Conservation (phyloP, 1,140 invertebrate species). For the Drosophila fuyamai region DNA sequence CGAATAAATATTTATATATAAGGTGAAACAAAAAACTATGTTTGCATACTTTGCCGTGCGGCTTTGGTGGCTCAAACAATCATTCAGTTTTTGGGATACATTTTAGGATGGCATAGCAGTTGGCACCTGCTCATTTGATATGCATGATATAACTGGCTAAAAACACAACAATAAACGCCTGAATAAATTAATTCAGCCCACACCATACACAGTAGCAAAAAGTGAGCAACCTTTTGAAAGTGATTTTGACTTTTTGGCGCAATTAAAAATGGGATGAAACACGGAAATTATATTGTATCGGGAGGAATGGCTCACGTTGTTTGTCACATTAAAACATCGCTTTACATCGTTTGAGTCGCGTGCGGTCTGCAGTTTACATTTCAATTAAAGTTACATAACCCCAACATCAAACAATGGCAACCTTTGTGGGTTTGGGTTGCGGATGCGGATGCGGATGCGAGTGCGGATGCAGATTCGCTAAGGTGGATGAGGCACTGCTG, state of each 20-base stretch:
- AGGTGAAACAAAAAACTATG: not conserved
- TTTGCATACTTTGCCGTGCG: conserved; percentile 13
- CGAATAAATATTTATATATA: conserved; percentile 24
- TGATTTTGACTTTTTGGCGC: conserved; percentile 70
- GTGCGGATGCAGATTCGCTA: conserved; percentile 35
- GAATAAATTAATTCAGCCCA: conserved; percentile 44
- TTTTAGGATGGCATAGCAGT: conserved; percentile 13
- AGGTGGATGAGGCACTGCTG: conserved; percentile 55
- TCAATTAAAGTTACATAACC: conserved; percentile 81
- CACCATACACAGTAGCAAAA: conserved; percentile 6
- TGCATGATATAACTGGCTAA: conserved; percentile 61
- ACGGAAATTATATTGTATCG: conserved; percentile 47
- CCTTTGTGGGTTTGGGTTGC: conserved; percentile 6
- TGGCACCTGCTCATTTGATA: conserved; percentile 58
- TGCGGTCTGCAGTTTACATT: conserved; percentile 78
- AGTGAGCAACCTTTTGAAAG: conserved; percentile 36
- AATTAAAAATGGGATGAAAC: conserved; percentile 61
- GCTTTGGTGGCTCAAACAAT: conserved; percentile 17
- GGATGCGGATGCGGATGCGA: not conserved
- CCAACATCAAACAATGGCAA: conserved; percentile 59
- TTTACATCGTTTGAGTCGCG: conserved; percentile 73
- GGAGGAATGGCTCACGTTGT: conserved; percentile 47
- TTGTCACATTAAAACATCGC: conserved; percentile 73
- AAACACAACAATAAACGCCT: conserved; percentile 67
- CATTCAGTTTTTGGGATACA: conserved; percentile 25